Evolutionary conservation across 2,797 vertebrate genomes (phyloP), one percentile per base, ranked within the genome.

Genomic region (Gambusia yucatana): DNA sequence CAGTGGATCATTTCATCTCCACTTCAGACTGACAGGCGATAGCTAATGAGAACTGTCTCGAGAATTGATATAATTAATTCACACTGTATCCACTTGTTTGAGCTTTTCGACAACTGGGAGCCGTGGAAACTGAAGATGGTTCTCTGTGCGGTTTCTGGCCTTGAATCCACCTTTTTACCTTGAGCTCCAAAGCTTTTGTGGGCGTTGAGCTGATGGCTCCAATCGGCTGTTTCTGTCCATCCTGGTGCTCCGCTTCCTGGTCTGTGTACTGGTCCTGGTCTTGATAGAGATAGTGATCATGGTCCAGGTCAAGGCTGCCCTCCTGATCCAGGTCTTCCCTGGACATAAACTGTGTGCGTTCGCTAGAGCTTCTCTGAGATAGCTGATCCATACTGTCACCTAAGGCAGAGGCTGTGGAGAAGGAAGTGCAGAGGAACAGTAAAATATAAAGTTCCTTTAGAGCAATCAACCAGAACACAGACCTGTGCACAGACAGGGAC

Each of bases 351-450:
- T 94, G 93, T 30, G 93, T 93, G 76, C 94, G 95, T 91, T 95
- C 75, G 90, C 97, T 11, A 83, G 94, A 91, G 94, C 96, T 55
- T 86, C 91, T 89, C 86, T 96, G 96, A 59, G 96, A 96, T 82
- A 96, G 79, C 80, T 95, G 93, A 0, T 99, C 96, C 1, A 98
- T 97, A 79, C 98, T 99, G 92, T 98, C 97, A 0, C 97, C 98
- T 63, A 96, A 86, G 88, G 98, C 97, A 0, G 98, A 98, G 77
- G 97, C 97, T 92, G 94, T 41, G 25, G 78, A 73, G 67, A 83
- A 25, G 9, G 14, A 33, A n/a, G 33, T 10, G 5, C 6, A 70
- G 33, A 22, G 16, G 17, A 59, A 25, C 41, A 44, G 48, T 80
- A 25, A 88, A 61, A 25, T n/a, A 76, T 52, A 33, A 72, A 71